phyloP scores from a whole-genome alignment of 2,113 vertebrate species.

The Candoia aspera region DNA sequence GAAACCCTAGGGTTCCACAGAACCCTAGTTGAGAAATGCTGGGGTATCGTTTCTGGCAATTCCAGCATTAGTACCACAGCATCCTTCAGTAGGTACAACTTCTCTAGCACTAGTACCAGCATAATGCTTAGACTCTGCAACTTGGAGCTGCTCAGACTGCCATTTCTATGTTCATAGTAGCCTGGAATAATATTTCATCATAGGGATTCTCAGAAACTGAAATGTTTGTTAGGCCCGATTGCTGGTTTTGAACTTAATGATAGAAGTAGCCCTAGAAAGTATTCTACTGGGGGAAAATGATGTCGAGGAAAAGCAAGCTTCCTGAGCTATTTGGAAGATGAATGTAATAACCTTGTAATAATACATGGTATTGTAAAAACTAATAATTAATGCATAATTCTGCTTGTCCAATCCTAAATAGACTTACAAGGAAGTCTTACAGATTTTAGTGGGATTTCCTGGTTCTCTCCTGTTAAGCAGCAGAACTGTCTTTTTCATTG shows the following conservation, averaged over 20 bases:
- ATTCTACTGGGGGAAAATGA: neutral
- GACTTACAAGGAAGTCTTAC: neutral
- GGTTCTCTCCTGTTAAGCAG: neutral
- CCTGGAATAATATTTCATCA: neutral
- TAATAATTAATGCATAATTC: neutral
- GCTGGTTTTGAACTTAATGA: neutral
- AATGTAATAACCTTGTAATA: neutral
- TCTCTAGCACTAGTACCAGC: too few relatives aligned
- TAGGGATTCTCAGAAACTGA: neutral
- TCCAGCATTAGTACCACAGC: too few relatives aligned
- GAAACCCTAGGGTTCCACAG: too few relatives aligned
- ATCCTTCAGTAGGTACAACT: too few relatives aligned
- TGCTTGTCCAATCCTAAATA: neutral
- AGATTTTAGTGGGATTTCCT: neutral
- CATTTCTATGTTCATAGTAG: neutral
- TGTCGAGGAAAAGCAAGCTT: neutral
- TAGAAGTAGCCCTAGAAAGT: neutral
- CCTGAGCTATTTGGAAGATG: neutral
- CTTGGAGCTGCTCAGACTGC: too few relatives aligned
- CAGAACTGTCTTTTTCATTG: conserved; percentile 30
- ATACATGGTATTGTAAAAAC: neutral
- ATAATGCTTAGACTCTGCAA: too few relatives aligned
- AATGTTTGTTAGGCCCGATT: neutral
- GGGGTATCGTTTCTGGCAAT: too few relatives aligned
- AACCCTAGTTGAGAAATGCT: too few relatives aligned